Percentiles rank a stretch among this genome's conserved stretches.
Conservation (phyloP, 2,888 invertebrate species). For the Melieria crassipennis region DNA sequence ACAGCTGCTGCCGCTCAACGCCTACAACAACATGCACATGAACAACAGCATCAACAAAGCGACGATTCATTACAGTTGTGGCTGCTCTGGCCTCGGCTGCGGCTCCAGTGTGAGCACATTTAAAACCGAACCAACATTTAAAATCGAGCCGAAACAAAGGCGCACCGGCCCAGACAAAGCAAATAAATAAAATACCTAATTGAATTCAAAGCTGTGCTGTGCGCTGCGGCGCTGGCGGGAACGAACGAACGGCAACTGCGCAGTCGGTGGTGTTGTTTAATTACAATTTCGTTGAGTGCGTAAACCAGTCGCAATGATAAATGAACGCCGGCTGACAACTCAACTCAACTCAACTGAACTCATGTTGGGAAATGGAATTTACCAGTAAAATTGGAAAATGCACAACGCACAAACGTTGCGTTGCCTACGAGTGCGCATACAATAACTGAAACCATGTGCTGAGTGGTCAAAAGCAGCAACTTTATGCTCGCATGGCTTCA, state of each 20-base stretch:
- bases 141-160: neutral
- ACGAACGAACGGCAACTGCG: conserved; percentile 1
- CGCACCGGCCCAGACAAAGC: neutral
- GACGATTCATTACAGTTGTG: neutral
- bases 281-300: conserved; percentile 30
- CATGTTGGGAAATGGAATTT: neutral
- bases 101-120: neutral
- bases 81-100: neutral
- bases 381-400: no score
- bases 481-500: no score
- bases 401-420: no score
- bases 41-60: neutral
- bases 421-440: no score
- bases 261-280: conserved; percentile 15
- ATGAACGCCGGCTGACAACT: conserved; percentile 38
- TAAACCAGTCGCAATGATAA: conserved; percentile 31
- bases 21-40: conserved; percentile 10
- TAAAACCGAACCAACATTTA: neutral
- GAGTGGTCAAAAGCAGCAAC: no score
- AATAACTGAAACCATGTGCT: no score
- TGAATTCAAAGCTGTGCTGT: conserved; percentile 8
- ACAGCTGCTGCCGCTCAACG: conserved; percentile 9
- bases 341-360: conserved; percentile 19
- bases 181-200: neutral
- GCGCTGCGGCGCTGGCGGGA: neutral